Base-by-base conservation (phyloP, 2,888 invertebrate species). In the Aelia acuminata region DNA sequence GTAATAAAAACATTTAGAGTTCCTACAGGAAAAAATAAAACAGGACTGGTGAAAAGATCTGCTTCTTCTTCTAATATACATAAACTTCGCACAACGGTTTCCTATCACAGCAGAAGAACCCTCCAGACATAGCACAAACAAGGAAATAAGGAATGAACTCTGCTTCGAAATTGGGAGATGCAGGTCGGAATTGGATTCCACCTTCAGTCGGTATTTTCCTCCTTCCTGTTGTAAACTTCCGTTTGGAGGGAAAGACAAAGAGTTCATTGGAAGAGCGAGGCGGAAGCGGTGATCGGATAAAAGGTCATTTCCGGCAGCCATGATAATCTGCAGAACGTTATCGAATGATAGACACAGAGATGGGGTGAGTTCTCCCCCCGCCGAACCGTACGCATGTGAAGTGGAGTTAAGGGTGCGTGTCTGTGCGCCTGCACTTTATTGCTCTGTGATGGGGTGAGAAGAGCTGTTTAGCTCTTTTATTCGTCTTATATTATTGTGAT, bases 301-400 rank as follows among this genome's bases (percentile, higher is more conserved):
- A 88, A 89, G 86, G 89, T 90, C 89, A 90, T 89, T 89, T 88
- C 89, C 88, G 50, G 50, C 39, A n/a, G 8, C 53, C 11, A 53
- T 84, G 39, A 63, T 75, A 50, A 70, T 48, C 50, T 35, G 85
- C 15, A n/a, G 80, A n/a, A n/a, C 43, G 43, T 80, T 80, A 80
- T 80, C 43, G 75, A 75, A 75, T 75, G 75, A 75, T 75, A 35
- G 70, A 43, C 26, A 22, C 43, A n/a, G 47, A 39, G 26, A 39
- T n/a, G 84, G 49, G 49, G 84, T 50, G 49, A 22, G n/a, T 48
- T 47, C 13, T 7, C 39, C 43, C 57, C 57, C 57, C 43, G 43
- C 43, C 10, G n/a, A n/a, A n/a, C n/a, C n/a, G n/a, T n/a, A n/a
- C n/a, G n/a, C n/a, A 22, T 53, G 7, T 31, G 13, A 26, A 57